phyloP scores from a whole-genome alignment of 2,113 vertebrate species.

The Centropus unirufus region DNA sequence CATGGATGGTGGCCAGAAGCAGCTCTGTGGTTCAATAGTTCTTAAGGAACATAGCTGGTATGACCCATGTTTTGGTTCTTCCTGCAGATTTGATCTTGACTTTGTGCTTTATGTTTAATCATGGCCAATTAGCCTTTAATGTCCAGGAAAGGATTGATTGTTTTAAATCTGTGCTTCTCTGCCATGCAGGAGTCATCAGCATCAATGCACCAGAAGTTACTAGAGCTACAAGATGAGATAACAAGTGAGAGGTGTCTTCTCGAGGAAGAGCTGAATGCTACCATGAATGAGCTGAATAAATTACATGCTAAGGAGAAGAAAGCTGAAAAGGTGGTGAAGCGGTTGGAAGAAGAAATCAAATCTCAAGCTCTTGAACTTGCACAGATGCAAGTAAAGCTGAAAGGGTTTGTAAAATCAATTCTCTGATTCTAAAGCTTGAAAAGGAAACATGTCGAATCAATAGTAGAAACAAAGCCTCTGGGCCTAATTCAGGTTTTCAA shows the following conservation, averaged over 20 bases:
- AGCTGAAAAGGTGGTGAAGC: slow-evolving; percentile 67
- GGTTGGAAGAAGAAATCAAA: slow-evolving; percentile 64
- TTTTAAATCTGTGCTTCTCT: neutral
- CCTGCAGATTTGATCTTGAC: neutral
- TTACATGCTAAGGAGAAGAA: slow-evolving; percentile 82
- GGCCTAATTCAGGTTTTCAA: neutral
- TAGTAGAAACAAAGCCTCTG: neutral
- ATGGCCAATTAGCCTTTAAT: neutral
- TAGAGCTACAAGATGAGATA: slow-evolving; percentile 78
- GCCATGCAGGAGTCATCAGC: slow-evolving; percentile 78
- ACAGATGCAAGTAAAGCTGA: slow-evolving; percentile 70
- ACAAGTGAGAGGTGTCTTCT: slow-evolving; percentile 75
- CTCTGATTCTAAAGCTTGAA: neutral
- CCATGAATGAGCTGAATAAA: slow-evolving; percentile 83
- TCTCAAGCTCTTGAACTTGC: slow-evolving; percentile 52
- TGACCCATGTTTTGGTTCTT: neutral
- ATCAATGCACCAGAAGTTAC: slow-evolving; percentile 76
- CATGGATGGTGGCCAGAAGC: neutral
- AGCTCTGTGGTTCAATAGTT: neutral
- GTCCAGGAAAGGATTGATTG: neutral
- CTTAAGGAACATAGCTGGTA: neutral
- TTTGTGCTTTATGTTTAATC: neutral
- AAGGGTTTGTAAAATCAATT: slow-evolving; percentile 77
- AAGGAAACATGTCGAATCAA: neutral
- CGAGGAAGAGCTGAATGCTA: slow-evolving; percentile 83